Evolutionary conservation across 2,113 vertebrate genomes (phyloP).

Genomic region (Ptyas mucosa): DNA sequence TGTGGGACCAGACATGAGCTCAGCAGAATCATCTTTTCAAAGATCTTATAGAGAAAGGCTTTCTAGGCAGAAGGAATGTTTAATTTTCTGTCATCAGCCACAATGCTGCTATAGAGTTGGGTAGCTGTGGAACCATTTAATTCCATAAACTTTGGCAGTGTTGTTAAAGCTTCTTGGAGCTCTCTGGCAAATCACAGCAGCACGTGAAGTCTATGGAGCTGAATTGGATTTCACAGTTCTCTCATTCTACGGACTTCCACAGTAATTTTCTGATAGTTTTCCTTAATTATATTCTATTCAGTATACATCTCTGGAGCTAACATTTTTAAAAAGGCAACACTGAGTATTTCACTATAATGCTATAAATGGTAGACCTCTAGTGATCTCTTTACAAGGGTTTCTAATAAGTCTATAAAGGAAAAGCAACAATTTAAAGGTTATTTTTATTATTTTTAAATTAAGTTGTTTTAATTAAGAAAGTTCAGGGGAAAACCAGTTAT

Average conservation of each 20-base stretch:
- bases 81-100: neutral
- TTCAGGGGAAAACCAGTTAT: neutral
- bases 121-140: fast-evolving
- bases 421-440: neutral
- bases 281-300: neutral
- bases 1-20: neutral
- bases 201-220: neutral
- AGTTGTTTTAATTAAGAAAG: neutral
- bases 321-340: neutral
- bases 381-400: neutral
- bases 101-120: neutral
- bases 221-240: neutral
- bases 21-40: neutral
- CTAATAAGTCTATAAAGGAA: neutral
- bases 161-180: neutral
- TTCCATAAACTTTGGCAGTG: neutral
- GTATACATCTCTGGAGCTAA: neutral
- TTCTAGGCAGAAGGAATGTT: neutral
- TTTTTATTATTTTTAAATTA: neutral
- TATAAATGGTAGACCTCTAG: neutral
- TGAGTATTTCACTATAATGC: neutral
- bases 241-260: neutral
- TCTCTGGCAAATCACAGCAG: neutral
- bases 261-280: neutral
- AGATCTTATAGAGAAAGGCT: neutral